Conservation (phyloP, 2,888 invertebrate genomes). For the Oligia latruncula region DNA sequence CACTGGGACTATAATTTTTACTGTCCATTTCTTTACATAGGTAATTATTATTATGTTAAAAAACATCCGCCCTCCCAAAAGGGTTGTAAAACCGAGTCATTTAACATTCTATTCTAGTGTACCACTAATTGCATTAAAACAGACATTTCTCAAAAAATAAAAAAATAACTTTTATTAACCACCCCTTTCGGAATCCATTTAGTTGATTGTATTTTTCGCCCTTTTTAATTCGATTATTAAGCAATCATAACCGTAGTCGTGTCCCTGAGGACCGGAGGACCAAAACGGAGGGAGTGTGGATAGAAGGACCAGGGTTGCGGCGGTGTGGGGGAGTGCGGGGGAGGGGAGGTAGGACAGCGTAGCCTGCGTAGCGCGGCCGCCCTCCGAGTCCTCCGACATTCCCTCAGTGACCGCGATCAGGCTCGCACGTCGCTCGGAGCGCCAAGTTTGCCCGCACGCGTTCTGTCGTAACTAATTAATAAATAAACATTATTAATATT, state of each 20-base stretch:
- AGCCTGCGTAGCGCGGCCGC: constrained; percentile 35
- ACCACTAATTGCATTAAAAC: constrained; percentile 54
- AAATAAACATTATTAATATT: constrained; percentile 42
- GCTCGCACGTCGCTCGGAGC: constrained; percentile 68
- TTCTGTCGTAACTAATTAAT: constrained; percentile 45
- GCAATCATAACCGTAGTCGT: constrained; percentile 63
- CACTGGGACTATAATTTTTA: background rate
- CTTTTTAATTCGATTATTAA: constrained; percentile 68
- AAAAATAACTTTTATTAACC: constrained; percentile 30
- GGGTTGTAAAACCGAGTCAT: constrained; percentile 15
- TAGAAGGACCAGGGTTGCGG: constrained; percentile 22
- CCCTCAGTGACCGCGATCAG: constrained; percentile 69
- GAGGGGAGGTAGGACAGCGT: constrained; percentile 58
- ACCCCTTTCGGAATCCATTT: constrained; percentile 61
- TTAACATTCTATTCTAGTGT: constrained; percentile 8
- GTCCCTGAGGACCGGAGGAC: constrained; percentile 47
- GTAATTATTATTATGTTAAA: background rate
- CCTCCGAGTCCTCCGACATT: constrained; percentile 68
- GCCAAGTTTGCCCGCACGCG: constrained; percentile 58
- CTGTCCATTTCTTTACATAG: background rate
- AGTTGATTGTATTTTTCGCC: constrained; percentile 65
- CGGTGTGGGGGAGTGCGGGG: constrained; percentile 45
- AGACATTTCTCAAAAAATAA: constrained; percentile 27
- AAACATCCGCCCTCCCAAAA: background rate
- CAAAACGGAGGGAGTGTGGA: constrained; percentile 4